Evolutionary conservation across 2,797 vertebrate species (phyloP).

Genomic region (Rousettus madagascariensis): DNA sequence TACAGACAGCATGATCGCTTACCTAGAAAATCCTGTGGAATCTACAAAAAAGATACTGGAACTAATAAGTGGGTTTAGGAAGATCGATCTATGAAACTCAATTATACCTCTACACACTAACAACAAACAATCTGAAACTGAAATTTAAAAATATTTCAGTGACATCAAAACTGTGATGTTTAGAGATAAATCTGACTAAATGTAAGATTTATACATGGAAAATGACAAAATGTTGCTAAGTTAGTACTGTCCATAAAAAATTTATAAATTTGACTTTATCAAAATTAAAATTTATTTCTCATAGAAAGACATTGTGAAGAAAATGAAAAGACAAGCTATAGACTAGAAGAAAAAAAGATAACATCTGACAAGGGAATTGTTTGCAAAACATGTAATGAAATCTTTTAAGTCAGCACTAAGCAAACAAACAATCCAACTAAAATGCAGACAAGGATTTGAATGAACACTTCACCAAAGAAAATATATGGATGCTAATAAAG

Average conservation of each 20-base stretch:
- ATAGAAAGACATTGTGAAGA: background rate
- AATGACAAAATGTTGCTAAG: background rate
- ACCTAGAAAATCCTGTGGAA: background rate
- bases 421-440: background rate
- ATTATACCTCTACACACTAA: background rate
- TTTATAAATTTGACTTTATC: background rate
- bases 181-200: background rate
- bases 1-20: background rate
- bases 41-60: background rate
- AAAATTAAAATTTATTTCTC: slow-evolving; percentile 21
- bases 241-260: background rate
- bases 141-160: background rate
- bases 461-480: background rate
- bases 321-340: background rate
- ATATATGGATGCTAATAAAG: background rate
- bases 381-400: background rate
- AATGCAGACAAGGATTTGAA: background rate
- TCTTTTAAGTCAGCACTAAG: background rate
- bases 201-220: background rate
- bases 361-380: background rate
- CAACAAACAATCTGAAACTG: background rate
- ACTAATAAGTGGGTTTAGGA: slow-evolving; percentile 3
- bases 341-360: background rate
- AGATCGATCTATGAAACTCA: background rate
- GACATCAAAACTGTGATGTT: background rate